These are phyloP conservation scores for Nematostella vectensis DNA, from an alignment of 92 coral and sea anemone genomes.

Conservation along the genomic window DNA sequence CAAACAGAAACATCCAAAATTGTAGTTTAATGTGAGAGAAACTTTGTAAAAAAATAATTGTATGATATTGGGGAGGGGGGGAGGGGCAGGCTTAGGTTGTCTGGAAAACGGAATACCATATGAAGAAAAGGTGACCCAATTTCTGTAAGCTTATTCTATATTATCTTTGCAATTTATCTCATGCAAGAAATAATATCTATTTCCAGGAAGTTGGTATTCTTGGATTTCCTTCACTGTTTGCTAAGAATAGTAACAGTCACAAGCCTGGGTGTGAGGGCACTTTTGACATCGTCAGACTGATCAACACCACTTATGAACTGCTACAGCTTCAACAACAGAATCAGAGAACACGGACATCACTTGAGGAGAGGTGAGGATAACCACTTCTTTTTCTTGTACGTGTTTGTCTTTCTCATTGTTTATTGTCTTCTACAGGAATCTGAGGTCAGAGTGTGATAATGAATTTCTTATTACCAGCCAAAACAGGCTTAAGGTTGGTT, in stretches of 20 bases:
- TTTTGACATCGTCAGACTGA: slow-evolving; percentile 88
- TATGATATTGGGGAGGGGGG: too few relatives aligned
- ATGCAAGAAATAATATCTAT: too few relatives aligned
- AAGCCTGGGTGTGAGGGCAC: slow-evolving; percentile 55
- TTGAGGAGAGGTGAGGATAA: slow-evolving; percentile 87
- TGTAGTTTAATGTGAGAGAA: too few relatives aligned
- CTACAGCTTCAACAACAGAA: slow-evolving; percentile 78
- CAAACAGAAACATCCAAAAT: too few relatives aligned
- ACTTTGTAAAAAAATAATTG: too few relatives aligned
- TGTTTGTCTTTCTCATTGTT: background rate
- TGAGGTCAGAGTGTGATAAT: slow-evolving; percentile 92
- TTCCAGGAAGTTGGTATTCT: slow-evolving; percentile 72
- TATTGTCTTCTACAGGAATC: slow-evolving; percentile 43
- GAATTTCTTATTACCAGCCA: slow-evolving; percentile 74
- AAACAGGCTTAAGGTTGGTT: slow-evolving; percentile 82
- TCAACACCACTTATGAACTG: slow-evolving; percentile 80
- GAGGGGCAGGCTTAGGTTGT: too few relatives aligned
- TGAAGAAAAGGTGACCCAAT: too few relatives aligned
- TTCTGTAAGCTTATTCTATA: too few relatives aligned
- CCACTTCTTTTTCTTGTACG: background rate
- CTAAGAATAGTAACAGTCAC: slow-evolving; percentile 36
- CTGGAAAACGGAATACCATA: too few relatives aligned
- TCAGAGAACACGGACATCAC: slow-evolving; percentile 61
- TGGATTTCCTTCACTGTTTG: slow-evolving; percentile 77
- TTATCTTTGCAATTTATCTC: too few relatives aligned